These are phyloP conservation scores for Sepiola atlantica DNA, from an alignment of 2,888 invertebrate species.

Conservation along the genomic window DNA sequence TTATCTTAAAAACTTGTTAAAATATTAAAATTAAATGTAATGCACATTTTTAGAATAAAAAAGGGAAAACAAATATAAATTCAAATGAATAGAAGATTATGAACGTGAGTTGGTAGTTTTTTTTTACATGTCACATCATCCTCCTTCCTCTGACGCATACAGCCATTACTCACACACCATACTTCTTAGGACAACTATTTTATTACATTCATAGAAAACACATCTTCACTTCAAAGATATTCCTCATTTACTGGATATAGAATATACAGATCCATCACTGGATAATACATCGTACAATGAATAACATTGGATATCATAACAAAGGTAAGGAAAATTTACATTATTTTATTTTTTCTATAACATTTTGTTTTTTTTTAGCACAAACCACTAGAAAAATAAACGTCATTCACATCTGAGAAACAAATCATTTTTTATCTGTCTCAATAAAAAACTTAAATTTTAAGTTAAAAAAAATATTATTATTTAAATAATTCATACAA, in stretches of 20 bases:
- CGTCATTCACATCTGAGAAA: no score
- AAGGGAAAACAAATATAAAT: not conserved
- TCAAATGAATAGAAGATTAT: not conserved
- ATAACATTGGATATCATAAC: not conserved
- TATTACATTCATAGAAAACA: not conserved
- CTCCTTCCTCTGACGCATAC: not conserved
- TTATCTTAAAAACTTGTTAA: no score
- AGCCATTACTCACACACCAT: not conserved
- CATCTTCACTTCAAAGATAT: not conserved
- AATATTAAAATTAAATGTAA: not conserved
- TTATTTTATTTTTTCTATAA: not conserved
- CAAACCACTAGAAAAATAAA: no score
- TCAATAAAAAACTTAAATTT: no score
- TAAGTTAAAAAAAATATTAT: no score
- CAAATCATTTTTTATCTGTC: no score
- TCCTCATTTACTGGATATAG: not conserved
- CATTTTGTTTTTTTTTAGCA: no score
- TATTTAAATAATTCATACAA: no score
- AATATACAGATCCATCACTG: not conserved
- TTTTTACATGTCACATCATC: not conserved
- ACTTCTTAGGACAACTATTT: slow-evolving; percentile 32
- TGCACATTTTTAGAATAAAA: not conserved
- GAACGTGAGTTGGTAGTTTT: not conserved
- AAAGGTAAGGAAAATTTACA: not conserved
- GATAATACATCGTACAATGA: not conserved